These are phyloP conservation scores for Bryconaethiops microstoma DNA, from an alignment of 2,797 vertebrate species.

Conservation along the genomic window DNA sequence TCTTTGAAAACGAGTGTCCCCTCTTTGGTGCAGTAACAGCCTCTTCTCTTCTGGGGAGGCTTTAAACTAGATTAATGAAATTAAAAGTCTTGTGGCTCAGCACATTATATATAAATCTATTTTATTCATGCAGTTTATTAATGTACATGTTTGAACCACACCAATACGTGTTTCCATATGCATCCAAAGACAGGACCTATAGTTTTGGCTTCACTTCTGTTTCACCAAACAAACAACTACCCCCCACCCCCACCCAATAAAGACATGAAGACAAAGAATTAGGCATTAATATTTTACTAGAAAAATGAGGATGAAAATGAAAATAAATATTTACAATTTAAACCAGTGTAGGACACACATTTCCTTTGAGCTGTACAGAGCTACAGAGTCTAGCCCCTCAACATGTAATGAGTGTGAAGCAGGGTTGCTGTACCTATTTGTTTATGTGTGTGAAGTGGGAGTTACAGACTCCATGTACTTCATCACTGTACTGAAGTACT, in stretches of 20 bases:
- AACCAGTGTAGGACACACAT: conserved; percentile 69
- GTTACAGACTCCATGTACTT: conserved; percentile 11
- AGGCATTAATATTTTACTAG: conserved; percentile 76
- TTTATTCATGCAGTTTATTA: too few species aligned
- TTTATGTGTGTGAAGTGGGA: background rate
- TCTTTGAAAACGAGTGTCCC: background rate
- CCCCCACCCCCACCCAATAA: conserved; percentile 57
- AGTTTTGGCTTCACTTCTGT: background rate
- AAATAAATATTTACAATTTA: conserved; percentile 79
- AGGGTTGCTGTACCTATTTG: conserved; percentile 34
- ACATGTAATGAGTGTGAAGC: conserved; percentile 36
- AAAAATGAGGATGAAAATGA: conserved; percentile 77
- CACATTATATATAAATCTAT: too few species aligned
- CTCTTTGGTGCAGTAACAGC: background rate
- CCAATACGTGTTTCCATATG: background rate
- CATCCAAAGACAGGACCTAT: background rate
- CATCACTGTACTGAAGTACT: conserved; percentile 3
- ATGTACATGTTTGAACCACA: background rate
- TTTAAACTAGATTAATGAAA: background rate
- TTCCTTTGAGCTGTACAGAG: conserved; percentile 70
- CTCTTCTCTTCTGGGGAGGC: background rate
- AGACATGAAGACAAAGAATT: conserved; percentile 56
- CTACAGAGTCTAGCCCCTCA: conserved; percentile 59
- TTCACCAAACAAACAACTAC: background rate
- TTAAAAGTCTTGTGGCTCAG: too few species aligned